Base-by-base conservation (phyloP, 2,888 invertebrate genomes). In the Nycteola revayana region DNA sequence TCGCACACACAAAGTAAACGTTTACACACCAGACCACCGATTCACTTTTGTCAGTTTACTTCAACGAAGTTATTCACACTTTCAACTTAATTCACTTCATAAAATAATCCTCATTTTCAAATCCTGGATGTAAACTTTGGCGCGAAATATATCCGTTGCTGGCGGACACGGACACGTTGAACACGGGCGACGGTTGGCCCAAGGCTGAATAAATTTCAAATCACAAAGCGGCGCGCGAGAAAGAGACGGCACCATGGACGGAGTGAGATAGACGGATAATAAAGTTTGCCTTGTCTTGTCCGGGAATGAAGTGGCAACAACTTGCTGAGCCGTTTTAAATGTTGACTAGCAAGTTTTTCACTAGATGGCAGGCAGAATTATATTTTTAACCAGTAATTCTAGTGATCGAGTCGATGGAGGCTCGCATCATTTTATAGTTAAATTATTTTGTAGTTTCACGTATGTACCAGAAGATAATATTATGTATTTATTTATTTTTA, bases 161-260 rank as follows among this genome's bases (percentile, higher is more conserved):
- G 36, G 33, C 61, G 51, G 53, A 44, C 53, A 58, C 53, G 51
- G 55, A 52, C 60, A 73, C 79, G 77, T 73, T 64, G 61, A 62
- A 51, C 65, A 44, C 70, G 66, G 68, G 66, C 76, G 71, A 77
- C 84, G 75, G 82, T 80, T 76, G 64, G 72, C 73, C 66, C 75
- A 77, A 76, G 72, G 79, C 84, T 85, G 76, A 66, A 60, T 61
- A 56, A 55, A 62, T 65, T 65, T 66, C 56, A 66, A 69, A 67
- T 66, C 67, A 61, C 58, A 51, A 67, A 69, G 68, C 63, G 66
- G 57, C 64, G 59, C 36, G 74, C 51, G 61, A 18, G 67, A 78
- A 39, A 58, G 75, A 66, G 78, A 76, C 24, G 33, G 50, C 52
- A 36, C 22, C 18, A 65, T 17, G 31, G 22, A 38, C 39, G 9